Conservation (phyloP, 2,113 vertebrate genomes). For the Aspiorhynchus laticeps region DNA sequence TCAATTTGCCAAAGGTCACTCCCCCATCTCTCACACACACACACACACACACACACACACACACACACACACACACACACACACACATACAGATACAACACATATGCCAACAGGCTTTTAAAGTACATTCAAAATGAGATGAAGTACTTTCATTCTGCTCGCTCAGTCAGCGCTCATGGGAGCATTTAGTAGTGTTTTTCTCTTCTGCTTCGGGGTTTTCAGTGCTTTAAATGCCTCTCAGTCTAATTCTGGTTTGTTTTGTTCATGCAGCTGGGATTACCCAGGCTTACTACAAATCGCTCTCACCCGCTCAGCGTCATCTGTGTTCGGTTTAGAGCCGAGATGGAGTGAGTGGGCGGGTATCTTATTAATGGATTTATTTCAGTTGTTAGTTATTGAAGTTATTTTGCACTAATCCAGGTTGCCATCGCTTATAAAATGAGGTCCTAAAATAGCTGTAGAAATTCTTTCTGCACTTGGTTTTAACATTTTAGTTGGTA, state of each 20-base stretch:
- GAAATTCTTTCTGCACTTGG: neutral
- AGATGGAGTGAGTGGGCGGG: neutral
- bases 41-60: neutral
- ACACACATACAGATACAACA: neutral
- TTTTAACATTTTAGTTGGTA: neutral
- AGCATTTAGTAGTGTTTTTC: conserved; percentile 13
- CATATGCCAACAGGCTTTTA: neutral
- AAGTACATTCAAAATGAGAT: conserved; percentile 1
- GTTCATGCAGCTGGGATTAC: conserved; percentile 32
- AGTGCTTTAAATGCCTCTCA: neutral
- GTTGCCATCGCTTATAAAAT: neutral
- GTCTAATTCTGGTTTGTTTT: conserved; percentile 38
- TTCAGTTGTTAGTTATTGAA: conserved; percentile 7
- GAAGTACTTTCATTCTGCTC: neutral
- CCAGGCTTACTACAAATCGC: conserved; percentile 29
- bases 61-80: neutral
- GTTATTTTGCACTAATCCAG: conserved; percentile 18
- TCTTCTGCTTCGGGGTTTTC: conserved; percentile 7
- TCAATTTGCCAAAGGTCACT: conserved; percentile 29
- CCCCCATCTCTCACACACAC: too few relatives aligned
- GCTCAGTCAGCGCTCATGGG: neutral
- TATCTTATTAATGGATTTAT: conserved; percentile 21
- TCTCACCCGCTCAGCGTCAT: neutral
- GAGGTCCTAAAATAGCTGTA: neutral
- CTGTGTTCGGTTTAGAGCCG: conserved; percentile 18